Conservation (phyloP, 2,113 vertebrate species). For the Climacteris rufus region DNA sequence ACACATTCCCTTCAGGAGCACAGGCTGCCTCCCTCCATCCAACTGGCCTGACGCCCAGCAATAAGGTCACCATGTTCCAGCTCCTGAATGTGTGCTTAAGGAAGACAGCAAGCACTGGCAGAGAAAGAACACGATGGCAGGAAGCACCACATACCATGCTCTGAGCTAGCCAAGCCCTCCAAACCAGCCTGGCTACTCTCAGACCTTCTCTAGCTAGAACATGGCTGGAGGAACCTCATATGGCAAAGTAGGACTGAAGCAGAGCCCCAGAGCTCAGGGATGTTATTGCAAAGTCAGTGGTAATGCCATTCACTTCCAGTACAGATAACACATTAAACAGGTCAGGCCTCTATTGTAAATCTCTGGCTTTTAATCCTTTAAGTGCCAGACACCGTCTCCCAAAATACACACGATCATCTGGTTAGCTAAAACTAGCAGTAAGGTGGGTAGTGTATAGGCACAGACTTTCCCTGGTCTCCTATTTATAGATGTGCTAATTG, state of each 20-base stretch:
- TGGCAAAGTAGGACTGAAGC: neutral
- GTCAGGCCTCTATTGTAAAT: neutral
- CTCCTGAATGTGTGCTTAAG: neutral
- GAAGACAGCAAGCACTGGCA: constrained; percentile 34
- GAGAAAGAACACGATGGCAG: neutral
- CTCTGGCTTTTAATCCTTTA: neutral
- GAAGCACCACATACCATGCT: neutral
- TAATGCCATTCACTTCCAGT: neutral
- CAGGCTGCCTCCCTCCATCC: neutral
- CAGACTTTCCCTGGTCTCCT: neutral
- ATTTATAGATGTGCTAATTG: constrained; percentile 2
- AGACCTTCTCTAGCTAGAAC: neutral
- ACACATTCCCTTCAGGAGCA: neutral
- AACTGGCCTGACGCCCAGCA: neutral
- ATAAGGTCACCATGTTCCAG: constrained; percentile 16
- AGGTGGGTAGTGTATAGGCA: constrained; percentile 29
- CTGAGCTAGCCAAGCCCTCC: neutral
- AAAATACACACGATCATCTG: constrained; percentile 35
- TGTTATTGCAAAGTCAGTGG: neutral
- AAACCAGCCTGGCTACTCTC: neutral
- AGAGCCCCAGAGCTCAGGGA: neutral
- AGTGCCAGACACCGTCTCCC: constrained; percentile 28
- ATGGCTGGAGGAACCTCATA: neutral
- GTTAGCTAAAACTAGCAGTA: constrained; percentile 19
- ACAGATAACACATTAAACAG: neutral